Conservation (phyloP, 2,113 vertebrate genomes). For the Tinamus guttatus region DNA sequence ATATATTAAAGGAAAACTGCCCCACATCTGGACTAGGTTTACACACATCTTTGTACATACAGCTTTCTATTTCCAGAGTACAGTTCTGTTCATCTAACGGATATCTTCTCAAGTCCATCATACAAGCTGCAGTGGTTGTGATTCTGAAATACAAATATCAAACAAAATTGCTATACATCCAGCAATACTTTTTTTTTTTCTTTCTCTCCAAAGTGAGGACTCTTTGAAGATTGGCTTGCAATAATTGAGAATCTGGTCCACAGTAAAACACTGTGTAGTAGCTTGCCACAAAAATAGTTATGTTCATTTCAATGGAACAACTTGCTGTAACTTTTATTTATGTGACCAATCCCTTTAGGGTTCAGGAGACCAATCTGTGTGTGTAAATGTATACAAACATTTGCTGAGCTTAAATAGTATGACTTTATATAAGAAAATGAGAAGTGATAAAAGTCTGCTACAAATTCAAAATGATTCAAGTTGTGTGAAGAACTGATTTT, state of each 20-base stretch:
- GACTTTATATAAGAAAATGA: neutral
- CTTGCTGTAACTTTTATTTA: neutral
- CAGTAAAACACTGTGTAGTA: neutral
- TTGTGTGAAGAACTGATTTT: neutral
- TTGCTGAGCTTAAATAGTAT: neutral
- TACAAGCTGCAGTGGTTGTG: conserved; percentile 97
- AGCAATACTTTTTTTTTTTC: neutral
- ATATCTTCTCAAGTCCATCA: conserved; percentile 98
- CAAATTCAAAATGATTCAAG: neutral
- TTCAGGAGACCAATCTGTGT: neutral
- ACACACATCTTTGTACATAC: conserved; percentile 80
- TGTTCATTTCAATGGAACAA: neutral
- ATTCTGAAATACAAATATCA: conserved; percentile 84
- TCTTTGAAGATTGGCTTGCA: neutral
- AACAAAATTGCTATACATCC: neutral
- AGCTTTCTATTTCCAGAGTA: conserved; percentile 98
- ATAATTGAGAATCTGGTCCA: neutral
- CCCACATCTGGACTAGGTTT: neutral
- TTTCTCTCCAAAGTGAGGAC: neutral
- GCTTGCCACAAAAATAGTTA: neutral
- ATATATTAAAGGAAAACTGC: neutral
- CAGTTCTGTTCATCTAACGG: conserved; percentile 95
- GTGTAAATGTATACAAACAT: neutral
- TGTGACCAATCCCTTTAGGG: neutral
- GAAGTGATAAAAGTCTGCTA: neutral